Evolutionary conservation across 2,797 vertebrate genomes (phyloP), one percentile per base, ranked within the genome.

Genomic region (Spinibarbus caldwelli): DNA sequence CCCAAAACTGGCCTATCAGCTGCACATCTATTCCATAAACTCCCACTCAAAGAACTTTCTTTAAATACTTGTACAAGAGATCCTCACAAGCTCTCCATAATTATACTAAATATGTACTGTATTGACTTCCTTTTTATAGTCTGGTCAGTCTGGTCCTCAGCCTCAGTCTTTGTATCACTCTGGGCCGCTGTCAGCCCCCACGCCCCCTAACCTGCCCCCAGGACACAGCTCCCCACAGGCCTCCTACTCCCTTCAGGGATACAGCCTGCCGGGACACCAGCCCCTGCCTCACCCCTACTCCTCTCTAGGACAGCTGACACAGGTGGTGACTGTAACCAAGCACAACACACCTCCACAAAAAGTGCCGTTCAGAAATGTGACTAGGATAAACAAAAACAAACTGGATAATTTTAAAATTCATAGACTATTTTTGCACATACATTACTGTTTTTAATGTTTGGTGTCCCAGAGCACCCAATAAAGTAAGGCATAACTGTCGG

Each of bases 221-320:
- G 97, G 97, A 80, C 97, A 97, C 92, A 96, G 94, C 62, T 97
- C 97, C 81, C 97, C 97, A 47, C 97, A 98, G 91, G 97, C 94
- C 87, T 96, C 96, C 80, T 98, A 97, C 89, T 92, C 96, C 67
- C 95, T 97, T 38, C 97, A 95, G 90, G 95, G 97, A 29, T 96
- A 95, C 91, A 94, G 95, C 94, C 93, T 98, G 94, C 92, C 96
- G 86, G 94, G 96, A 87, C 97, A 97, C 90, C 95, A 97, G 91
- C 96, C 96, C 78, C 94, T 98, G 83, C 95, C 95, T 71, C 95
- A 94, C 83, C 88, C 95, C 17, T 97, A 97, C 91, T 91, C 94
- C 43, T 94, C 95, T 62, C 93, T 98, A 92, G 95, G 96, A 75
- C 97, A 96, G 64, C 95, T 97, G 83, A 92, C 96, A 82, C 96